These are phyloP conservation scores for Acrocephalus scirpaceus DNA, from an alignment of 2,797 vertebrate genomes.

Conservation along the genomic window DNA sequence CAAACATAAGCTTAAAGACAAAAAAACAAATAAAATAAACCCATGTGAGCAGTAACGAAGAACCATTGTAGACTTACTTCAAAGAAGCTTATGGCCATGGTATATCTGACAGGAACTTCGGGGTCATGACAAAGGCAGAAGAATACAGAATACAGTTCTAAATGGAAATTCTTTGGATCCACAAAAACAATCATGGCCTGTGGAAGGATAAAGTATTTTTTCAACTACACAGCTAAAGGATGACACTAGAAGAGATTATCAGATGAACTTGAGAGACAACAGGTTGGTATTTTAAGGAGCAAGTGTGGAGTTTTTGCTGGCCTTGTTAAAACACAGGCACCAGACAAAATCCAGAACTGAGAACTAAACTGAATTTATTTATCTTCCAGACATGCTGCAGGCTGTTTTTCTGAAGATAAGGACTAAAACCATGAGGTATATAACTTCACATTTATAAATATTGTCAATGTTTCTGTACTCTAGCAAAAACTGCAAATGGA, in stretches of 20 bases:
- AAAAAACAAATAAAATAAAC: neutral
- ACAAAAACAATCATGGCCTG: conserved; percentile 94
- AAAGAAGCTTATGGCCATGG: conserved; percentile 89
- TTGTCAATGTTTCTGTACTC: neutral
- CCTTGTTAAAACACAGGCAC: neutral
- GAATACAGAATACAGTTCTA: conserved; percentile 90
- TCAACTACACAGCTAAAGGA: neutral
- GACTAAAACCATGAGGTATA: neutral
- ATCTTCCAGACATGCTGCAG: neutral
- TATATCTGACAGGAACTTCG: conserved; percentile 88
- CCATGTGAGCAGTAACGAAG: neutral
- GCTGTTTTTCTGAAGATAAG: neutral
- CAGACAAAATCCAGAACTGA: neutral
- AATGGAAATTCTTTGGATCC: conserved; percentile 88
- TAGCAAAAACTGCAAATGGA: neutral
- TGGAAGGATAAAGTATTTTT: neutral
- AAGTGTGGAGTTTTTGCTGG: neutral
- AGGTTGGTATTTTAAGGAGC: neutral
- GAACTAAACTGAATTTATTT: neutral
- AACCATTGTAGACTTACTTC: conserved; percentile 82
- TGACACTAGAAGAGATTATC: neutral
- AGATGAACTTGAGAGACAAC: neutral
- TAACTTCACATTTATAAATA: neutral
- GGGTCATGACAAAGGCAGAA: conserved; percentile 93
- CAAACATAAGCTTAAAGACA: neutral